Evolutionary conservation across 2,113 vertebrate species (phyloP).

Genomic region (Colinus virginianus): DNA sequence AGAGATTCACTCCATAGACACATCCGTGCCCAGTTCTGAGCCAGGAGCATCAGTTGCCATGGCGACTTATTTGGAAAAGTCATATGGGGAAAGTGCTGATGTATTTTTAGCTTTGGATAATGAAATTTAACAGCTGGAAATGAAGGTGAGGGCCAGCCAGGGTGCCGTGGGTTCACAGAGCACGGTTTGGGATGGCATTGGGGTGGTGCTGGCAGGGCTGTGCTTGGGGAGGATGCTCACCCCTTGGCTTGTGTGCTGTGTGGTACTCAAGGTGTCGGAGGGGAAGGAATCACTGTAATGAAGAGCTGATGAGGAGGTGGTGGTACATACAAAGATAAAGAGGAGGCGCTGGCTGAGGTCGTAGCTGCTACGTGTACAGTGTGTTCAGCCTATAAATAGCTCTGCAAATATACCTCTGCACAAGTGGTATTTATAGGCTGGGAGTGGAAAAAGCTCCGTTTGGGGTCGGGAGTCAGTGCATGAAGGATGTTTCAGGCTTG

Average conservation of each 20-base stretch:
- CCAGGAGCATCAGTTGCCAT: slow-evolving; percentile 60
- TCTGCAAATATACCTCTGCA: slow-evolving; percentile 30
- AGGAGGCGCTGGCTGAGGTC: slow-evolving; percentile 29
- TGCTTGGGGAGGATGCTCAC: neutral
- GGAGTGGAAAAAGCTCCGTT: neutral
- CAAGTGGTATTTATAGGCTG: slow-evolving; percentile 50
- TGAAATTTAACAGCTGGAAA: slow-evolving; percentile 49
- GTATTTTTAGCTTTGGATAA: slow-evolving; percentile 63
- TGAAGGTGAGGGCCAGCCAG: slow-evolving; percentile 19
- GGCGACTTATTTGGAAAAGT: slow-evolving; percentile 21
- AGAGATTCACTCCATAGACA: neutral
- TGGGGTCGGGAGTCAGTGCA: neutral
- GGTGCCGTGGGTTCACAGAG: neutral
- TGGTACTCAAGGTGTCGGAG: neutral
- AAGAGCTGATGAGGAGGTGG: neutral
- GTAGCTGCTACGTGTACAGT: neutral
- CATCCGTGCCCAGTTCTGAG: neutral
- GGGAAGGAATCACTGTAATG: neutral
- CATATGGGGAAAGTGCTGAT: slow-evolving; percentile 42
- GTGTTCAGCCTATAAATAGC: slow-evolving; percentile 55
- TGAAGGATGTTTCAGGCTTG: neutral
- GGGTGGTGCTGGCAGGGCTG: neutral
- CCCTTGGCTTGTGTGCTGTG: too few species aligned
- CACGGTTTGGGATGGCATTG: rapidly evolving
- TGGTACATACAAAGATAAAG: neutral